Evolutionary conservation across 2,888 invertebrate genomes (phyloP), one percentile per base, ranked within the genome.

Genomic region (Noctua fimbriata): DNA sequence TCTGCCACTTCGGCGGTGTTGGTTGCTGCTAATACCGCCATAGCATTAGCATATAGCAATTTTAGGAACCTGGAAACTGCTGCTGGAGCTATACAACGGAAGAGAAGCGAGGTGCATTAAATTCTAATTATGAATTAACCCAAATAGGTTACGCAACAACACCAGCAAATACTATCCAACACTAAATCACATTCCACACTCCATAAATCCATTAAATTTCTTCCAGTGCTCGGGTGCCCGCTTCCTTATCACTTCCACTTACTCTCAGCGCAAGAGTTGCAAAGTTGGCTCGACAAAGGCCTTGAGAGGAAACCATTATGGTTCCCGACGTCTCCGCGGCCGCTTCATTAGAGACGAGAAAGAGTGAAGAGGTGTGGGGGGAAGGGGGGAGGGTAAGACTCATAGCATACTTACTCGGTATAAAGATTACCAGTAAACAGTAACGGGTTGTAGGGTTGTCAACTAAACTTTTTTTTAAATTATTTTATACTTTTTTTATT

Each of bases 221-320:
- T 80, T 83, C 76, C 73, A 78, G 76, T 73, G 74, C 78, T 83
- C 83, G 84, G 76, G 85, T 90, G 89, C 87, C 89, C 91, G 91
- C 90, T 92, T 92, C 88, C 90, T 89, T 92, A 94, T 93, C 94
- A 93, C 92, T 93, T 92, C 92, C 91, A 94, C 94, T 93, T 93
- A 93, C 89, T 90, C 88, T 91, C 87, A 84, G 89, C 89, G 91
- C 89, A 94, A 94, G 94, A 95, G 94, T 95, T 94, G 92, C 93
- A 92, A 95, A 96, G 95, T 96, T 95, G 92, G 90, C 91, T 93
- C 92, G 91, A 96, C 96, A 96, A 96, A 96, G 94, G 94, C 95
- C 92, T 93, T 92, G 90, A 93, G 94, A 96, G 96, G 95, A 96
- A 96, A 94, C 96, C 96, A 95, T 96, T 96, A 96, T 93, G 94